Evolutionary conservation across 2,797 vertebrate genomes (phyloP).

Genomic region (Oreonectes daqikongensis): DNA sequence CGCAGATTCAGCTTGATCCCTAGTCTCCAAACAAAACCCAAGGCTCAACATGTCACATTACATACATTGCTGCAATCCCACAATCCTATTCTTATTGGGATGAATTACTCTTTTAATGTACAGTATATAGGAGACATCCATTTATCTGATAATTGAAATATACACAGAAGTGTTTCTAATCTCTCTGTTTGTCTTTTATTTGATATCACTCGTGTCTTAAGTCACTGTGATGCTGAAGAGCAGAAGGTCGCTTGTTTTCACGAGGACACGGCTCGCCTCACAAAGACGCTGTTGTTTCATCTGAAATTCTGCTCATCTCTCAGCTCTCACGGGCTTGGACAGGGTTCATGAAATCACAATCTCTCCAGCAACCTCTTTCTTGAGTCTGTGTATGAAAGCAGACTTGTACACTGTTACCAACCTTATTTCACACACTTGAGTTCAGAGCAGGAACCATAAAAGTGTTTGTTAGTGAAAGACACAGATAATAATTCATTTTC

Average conservation of each 20-base stretch:
- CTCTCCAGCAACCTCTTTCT: background rate
- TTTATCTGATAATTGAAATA: background rate
- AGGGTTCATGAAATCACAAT: conserved; percentile 18
- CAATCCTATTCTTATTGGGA: background rate
- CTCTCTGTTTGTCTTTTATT: background rate
- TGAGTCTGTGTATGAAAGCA: background rate
- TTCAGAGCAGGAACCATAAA: background rate
- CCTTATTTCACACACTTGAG: background rate
- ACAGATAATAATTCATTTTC: background rate
- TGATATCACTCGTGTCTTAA: background rate
- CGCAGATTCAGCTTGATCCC: no score
- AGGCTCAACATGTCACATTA: no score
- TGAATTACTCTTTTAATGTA: no score
- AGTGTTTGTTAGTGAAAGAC: background rate
- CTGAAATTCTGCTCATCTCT: conserved; percentile 22
- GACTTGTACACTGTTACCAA: background rate
- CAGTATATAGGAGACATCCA: no score
- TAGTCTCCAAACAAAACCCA: no score
- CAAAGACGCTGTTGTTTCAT: conserved; percentile 56
- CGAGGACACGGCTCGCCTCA: conserved; percentile 31
- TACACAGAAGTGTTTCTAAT: background rate
- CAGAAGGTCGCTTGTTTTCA: conserved; percentile 45
- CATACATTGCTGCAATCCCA: no score
- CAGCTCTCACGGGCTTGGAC: conserved; percentile 21
- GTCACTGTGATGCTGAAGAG: background rate